phyloP scores from a whole-genome alignment of 2,888 invertebrate species.

The Sylvicola cinctus region DNA sequence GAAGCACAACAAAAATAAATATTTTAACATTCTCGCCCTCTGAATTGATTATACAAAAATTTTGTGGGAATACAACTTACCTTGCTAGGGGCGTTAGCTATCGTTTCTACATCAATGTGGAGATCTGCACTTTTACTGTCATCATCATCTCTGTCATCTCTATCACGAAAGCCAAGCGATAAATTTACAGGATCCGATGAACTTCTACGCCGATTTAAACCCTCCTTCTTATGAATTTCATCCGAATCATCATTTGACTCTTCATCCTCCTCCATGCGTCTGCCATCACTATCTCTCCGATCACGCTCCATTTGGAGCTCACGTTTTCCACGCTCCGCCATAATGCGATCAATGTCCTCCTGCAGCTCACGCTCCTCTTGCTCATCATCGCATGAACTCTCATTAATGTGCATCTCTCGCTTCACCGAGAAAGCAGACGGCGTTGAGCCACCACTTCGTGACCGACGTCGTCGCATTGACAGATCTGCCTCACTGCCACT shows the following conservation, averaged over 20 bases:
- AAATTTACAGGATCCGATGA: slow-evolving; percentile 70
- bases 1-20: slow-evolving; percentile 1
- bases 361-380: slow-evolving; percentile 29
- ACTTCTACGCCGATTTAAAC: slow-evolving; percentile 38
- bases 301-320: slow-evolving; percentile 3
- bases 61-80: no score
- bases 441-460: slow-evolving; percentile 9
- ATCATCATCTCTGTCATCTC: slow-evolving; percentile 17
- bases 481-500: slow-evolving; percentile 3
- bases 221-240: slow-evolving; percentile 12
- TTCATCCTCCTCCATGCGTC: slow-evolving; percentile 13
- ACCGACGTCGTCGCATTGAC: slow-evolving; percentile 4
- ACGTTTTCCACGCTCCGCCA: slow-evolving; percentile 6
- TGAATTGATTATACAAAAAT: no score
- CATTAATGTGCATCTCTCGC: slow-evolving; percentile 8
- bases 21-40: no score
- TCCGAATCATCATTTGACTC: slow-evolving; percentile 23
- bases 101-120: slow-evolving; percentile 32
- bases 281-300: slow-evolving; percentile 16
- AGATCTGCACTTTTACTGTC: slow-evolving; percentile 35
- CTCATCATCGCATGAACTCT: slow-evolving; percentile 9
- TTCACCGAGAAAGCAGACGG: slow-evolving; percentile 8
- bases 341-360: slow-evolving; percentile 15
- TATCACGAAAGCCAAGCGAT: slow-evolving; percentile 37
- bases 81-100: slow-evolving; percentile 24